phyloP scores from a whole-genome alignment of 2,888 invertebrate genomes.

The Dryobota labecula region DNA sequence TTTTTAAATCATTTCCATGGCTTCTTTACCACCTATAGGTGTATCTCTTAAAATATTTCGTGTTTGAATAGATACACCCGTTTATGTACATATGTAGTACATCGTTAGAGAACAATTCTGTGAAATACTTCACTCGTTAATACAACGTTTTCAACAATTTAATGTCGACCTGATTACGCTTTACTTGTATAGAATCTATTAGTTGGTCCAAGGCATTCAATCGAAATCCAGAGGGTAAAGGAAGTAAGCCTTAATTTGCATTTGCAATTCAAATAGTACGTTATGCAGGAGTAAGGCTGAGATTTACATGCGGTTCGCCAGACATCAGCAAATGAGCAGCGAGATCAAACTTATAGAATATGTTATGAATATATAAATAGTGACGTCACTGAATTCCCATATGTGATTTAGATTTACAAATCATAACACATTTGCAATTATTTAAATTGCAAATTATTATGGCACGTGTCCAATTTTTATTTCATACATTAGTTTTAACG shows the following conservation, averaged over 20 bases:
- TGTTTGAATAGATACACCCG: too few species aligned
- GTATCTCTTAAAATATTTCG: too few species aligned
- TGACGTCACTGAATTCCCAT: conserved; percentile 41
- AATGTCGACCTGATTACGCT: conserved; percentile 14
- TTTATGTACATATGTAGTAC: too few species aligned
- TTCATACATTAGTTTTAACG: conserved; percentile 20
- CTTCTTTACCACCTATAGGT: too few species aligned
- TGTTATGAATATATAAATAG: conserved; percentile 30
- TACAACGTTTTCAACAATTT: conserved; percentile 5
- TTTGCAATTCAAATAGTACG: conserved; percentile 78
- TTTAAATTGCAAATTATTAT: conserved; percentile 50
- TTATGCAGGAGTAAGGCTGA: conserved; percentile 70
- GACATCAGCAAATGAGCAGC: conserved; percentile 51
- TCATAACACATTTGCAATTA: conserved; percentile 24
- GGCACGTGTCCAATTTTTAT: conserved; percentile 46
- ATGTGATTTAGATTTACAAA: conserved; percentile 48
- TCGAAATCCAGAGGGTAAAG: conserved; percentile 47
- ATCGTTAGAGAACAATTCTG: not conserved
- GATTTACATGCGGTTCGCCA: conserved; percentile 70
- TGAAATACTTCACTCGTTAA: conserved; percentile 1
- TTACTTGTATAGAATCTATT: conserved; percentile 51
- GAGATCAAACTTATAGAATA: conserved; percentile 49
- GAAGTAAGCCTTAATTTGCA: conserved; percentile 72
- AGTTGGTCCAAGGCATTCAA: conserved; percentile 48
- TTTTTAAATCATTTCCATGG: too few species aligned